These are phyloP conservation scores for Caprella mutica DNA, from an alignment of 2,888 invertebrate genomes.

Conservation along the genomic window DNA sequence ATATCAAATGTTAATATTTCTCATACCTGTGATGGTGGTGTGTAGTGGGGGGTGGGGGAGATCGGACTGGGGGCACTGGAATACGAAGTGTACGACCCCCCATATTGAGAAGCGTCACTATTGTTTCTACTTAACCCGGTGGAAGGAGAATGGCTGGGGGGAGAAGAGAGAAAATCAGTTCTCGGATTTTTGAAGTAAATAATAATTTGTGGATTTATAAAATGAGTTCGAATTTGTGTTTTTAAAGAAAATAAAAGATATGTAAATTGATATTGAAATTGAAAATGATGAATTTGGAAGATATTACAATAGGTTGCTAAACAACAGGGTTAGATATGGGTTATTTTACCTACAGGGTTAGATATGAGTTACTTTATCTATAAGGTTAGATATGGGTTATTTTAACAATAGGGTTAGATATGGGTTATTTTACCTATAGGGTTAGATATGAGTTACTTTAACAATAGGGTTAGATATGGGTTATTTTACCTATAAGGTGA, in stretches of 20 bases:
- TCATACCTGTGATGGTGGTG: conserved; percentile 31
- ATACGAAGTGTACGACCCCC: conserved; percentile 33
- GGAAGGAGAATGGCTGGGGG: conserved; percentile 28
- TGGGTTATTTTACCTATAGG: conserved; percentile 37
- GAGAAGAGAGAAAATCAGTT: neutral
- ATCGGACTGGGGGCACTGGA: conserved; percentile 33
- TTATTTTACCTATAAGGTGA: conserved; percentile 38
- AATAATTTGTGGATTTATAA: neutral
- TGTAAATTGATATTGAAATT: too few relatives aligned
- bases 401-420: too few relatives aligned
- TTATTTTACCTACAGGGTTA: too few relatives aligned
- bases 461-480: neutral
- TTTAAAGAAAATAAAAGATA: neutral
- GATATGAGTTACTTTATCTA: too few relatives aligned
- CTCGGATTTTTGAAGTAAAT: neutral
- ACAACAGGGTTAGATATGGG: too few relatives aligned
- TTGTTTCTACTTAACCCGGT: conserved; percentile 63
- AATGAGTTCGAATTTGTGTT: neutral
- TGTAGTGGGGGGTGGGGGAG: conserved; percentile 29
- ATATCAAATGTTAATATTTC: neutral
- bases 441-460: too few relatives aligned
- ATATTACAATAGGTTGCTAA: too few relatives aligned
- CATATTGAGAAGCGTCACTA: conserved; percentile 61
- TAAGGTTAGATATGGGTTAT: too few relatives aligned
- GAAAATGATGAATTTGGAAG: too few relatives aligned